Evolutionary conservation across 2,888 invertebrate species (phyloP), one percentile per base, ranked within the genome.

Genomic region (Apodemia mormo): DNA sequence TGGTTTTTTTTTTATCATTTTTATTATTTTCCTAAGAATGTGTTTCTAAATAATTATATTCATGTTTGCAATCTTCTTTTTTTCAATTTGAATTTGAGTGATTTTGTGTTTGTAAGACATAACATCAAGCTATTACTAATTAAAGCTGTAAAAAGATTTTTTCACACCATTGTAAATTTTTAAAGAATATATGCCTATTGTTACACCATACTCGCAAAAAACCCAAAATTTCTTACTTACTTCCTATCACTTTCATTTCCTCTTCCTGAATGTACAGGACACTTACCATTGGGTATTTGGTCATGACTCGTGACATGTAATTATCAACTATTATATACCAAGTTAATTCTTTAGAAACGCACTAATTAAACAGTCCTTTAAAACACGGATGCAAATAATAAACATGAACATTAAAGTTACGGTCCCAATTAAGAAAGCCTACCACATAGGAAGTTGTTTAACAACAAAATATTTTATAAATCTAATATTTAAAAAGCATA

Each of bases 401-500:
- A 49, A 49, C 49, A 14, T 49, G 22, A 22, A 22, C 22, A 49
- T 14, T 49, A 58, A 30, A 29, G 12, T 58, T 30, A 12, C 30
- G 33, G 33, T 30, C 29, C 12, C 14, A 33, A 30, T 61, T 61
- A 10, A 33, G 30, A 30, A 30, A 61, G 6, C 33, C 61, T 61
- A 61, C 61, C 33, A 33, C 33, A 61, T 61, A 61, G 61, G 61
- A 61, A 61, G 61, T 33, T 12, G 61, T 61, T 33, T 30, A 29
- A 6, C 9, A 8, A 56, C 10, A 61, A 33, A 61, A 61, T 61
- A 61, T 61, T 29, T 12, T 12, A 14, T 49, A 12, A 14, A 33
- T 61, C 14, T 14, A 14, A 33, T 61, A 33, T 61, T 61, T 61
- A 58, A 61, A 33, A 61, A 30, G 5, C 33, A 61, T 61, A 61